Conservation (phyloP, 2,113 vertebrate species). For the Oenanthe oenanthe region DNA sequence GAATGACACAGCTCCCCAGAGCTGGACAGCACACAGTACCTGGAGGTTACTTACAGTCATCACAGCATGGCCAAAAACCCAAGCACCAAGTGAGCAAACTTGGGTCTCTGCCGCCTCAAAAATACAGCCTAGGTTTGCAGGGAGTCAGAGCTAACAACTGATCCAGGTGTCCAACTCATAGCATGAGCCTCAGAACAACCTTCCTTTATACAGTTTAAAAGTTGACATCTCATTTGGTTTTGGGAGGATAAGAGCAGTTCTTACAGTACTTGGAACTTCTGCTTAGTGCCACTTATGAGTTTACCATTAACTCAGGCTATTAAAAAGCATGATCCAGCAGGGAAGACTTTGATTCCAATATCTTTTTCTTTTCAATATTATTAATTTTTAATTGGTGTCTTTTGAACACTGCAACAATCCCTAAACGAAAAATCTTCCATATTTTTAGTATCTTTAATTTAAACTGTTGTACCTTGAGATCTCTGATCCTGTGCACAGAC, state of each 20-base stretch:
- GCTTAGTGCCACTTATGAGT: not conserved
- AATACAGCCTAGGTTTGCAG: not conserved
- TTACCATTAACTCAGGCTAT: not conserved
- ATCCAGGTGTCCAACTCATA: not conserved
- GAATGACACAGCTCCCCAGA: not conserved
- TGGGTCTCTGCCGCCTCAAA: not conserved
- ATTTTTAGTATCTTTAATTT: not conserved
- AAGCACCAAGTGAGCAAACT: accelerated
- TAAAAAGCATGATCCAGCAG: not conserved
- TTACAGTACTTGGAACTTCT: not conserved
- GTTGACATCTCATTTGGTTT: not conserved
- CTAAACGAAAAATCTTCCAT: not conserved
- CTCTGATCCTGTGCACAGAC: not conserved
- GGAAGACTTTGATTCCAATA: not conserved
- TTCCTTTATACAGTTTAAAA: not conserved
- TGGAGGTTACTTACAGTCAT: not conserved
- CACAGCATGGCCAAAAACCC: not conserved
- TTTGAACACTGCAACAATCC: not conserved
- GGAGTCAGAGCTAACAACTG: not conserved
- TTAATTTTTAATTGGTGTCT: not conserved
- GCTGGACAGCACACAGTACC: not conserved
- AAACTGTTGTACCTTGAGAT: not conserved
- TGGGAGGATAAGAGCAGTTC: not conserved
- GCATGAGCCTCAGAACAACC: not conserved
- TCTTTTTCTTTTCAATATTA: not conserved